Base-by-base conservation (phyloP, 1,140 invertebrate genomes). In the Teleopsis dalmanni region DNA sequence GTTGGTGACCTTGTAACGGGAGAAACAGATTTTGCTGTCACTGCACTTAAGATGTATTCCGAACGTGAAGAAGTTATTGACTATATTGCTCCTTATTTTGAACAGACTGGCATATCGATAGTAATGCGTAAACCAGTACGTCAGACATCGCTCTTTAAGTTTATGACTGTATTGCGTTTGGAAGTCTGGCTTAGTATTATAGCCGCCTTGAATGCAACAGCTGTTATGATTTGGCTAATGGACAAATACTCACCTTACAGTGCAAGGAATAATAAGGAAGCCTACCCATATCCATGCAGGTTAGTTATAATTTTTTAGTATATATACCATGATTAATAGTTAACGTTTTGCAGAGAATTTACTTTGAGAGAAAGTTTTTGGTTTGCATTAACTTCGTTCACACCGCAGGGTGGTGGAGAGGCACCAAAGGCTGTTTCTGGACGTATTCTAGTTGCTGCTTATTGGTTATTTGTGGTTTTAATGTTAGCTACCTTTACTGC, bases 401-500 rank as follows among this genome's bases (percentile, higher is more conserved):
- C 91, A 1, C 88, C 89, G 1, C 89, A 94, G 73, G 90, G 91
- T 1, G 88, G 88, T 1, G 89, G 88, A 0, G 88, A 91, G 72
- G 81, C 86, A 4, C 89, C 89, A 1, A 89, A 90, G 72, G 85
- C 89, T 0, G 67, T 91, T 10, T 89, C 88, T 0, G 87, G 86
- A 4, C 73, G 91, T 25, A 84, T 88, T 4, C 67, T 95, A 11
- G 89, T 94, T 0, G 90, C 89, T 2, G 89, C 89, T 11, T 95
- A 94, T 65, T 95, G 91, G 91, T 74, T 95, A 1, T 95, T 94
- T 70, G 89, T 93, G 3, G 88, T 93, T 0, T 75, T 95, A 1
- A 94, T 94, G 87, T 65, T 94, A 55, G 89, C 91, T 1, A 94
- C 95, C 1, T 98, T 98, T 70, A 98, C 95, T 0, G 95, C 95